phyloP scores from a whole-genome alignment of 1,140 invertebrate species.

The Yoshiicerus persimilis region DNA sequence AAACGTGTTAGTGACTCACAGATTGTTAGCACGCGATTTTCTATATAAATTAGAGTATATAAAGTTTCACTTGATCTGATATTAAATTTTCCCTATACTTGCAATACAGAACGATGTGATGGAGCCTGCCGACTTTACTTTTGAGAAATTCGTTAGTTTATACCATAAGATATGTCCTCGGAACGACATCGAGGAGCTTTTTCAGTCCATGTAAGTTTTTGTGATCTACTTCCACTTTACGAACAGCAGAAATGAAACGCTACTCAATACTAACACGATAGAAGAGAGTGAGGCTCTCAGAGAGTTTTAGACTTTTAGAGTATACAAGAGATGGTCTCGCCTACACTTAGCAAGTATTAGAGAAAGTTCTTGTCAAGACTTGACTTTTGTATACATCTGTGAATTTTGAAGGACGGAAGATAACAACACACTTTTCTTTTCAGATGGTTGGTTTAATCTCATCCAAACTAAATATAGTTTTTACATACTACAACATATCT shows the following conservation, averaged over 20 bases:
- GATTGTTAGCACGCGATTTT: too few relatives aligned
- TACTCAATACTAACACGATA: background rate
- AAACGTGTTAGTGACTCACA: too few relatives aligned
- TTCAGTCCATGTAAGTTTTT: constrained; percentile 87
- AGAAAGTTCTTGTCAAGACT: background rate
- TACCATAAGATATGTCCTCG: constrained; percentile 99
- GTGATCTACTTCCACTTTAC: background rate
- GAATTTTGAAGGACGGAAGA: background rate
- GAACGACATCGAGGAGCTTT: constrained; percentile 98
- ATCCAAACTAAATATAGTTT: background rate
- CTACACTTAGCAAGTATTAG: background rate
- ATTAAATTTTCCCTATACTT: background rate
- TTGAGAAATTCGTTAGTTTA: constrained; percentile 97
- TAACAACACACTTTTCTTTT: background rate
- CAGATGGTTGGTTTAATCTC: background rate
- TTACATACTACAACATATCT: background rate
- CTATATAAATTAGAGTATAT: too few relatives aligned
- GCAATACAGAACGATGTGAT: constrained; percentile 80
- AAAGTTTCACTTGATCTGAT: too few relatives aligned
- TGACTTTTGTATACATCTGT: background rate
- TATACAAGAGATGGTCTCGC: background rate
- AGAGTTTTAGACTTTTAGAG: background rate
- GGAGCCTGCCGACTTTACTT: constrained; percentile 92
- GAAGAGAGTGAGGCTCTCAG: background rate
- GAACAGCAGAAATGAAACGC: background rate